phyloP scores from a whole-genome alignment of 1,140 invertebrate genomes.

The Drosophila tani region DNA sequence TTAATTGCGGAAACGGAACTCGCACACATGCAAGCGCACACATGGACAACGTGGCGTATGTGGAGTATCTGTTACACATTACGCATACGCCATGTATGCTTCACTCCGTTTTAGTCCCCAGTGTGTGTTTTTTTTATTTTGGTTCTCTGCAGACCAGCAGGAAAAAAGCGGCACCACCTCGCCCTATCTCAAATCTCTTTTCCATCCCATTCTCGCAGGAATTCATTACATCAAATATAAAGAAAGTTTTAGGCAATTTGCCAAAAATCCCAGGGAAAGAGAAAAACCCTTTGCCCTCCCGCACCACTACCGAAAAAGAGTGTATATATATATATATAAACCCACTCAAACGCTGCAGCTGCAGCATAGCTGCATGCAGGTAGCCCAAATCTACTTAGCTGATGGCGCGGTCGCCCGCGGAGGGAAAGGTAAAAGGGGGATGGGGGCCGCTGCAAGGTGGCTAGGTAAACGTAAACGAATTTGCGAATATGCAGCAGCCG shows the following conservation, averaged over 20 bases:
- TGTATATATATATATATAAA: slow-evolving; percentile 9
- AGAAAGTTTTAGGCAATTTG: slow-evolving; percentile 82
- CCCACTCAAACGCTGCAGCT: slow-evolving; percentile 62
- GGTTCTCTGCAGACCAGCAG: slow-evolving; percentile 36
- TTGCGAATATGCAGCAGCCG: slow-evolving; percentile 68
- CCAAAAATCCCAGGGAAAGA: slow-evolving; percentile 43
- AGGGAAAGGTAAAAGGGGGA: background rate
- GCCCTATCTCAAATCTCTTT: slow-evolving; percentile 52
- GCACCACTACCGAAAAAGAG: slow-evolving; percentile 13
- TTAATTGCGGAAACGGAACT: slow-evolving; percentile 82
- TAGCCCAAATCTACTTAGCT: slow-evolving; percentile 79
- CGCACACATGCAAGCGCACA: slow-evolving; percentile 52
- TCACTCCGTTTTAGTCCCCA: slow-evolving; percentile 17
- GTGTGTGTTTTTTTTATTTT: slow-evolving; percentile 7
- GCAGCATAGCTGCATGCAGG: slow-evolving; percentile 72
- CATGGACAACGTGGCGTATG: slow-evolving; percentile 9
- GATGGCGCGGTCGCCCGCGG: slow-evolving; percentile 49
- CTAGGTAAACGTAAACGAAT: slow-evolving; percentile 74
- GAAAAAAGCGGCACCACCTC: slow-evolving; percentile 2
- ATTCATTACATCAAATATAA: slow-evolving; percentile 82
- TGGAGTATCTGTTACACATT: slow-evolving; percentile 74
- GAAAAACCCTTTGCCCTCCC: slow-evolving; percentile 14
- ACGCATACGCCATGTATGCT: slow-evolving; percentile 71
- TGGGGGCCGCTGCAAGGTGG: slow-evolving; percentile 7
- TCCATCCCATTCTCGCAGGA: slow-evolving; percentile 38